Base-by-base conservation (phyloP, 2,888 invertebrate species). In the Caenorhabditis zanzibari region DNA sequence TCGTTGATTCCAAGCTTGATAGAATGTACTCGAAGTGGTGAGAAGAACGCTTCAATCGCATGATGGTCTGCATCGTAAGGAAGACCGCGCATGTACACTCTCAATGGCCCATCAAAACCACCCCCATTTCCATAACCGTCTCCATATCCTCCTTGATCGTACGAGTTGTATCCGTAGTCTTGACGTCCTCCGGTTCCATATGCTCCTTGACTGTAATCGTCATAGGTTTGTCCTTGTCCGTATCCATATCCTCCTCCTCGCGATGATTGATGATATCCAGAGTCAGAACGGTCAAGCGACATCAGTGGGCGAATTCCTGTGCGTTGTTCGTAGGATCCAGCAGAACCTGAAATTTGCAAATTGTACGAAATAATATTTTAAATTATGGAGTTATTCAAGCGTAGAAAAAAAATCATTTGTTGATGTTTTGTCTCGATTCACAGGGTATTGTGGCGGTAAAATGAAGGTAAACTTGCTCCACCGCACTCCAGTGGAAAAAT, bases 61-160 rank as follows among this genome's bases (percentile, higher is more conserved):
- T 76, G 73, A 16, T 82, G 79, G 52, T 84, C 83, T 14, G 88
- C 88, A 26, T 89, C 88, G 59, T 86, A 91, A 0, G 91, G 91
- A 54, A 91, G 79, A n/a, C 91, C 91, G 10, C 90, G 86, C 87
- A 90, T 89, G 69, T 87, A 89, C 49, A 77, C 77, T 35, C 72
- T 72, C 47, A 72, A 38, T 49, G 79, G 79, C 6, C 58, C 72
- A 10, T 26, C 64, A 41, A 19, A 38, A 9, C 24, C 54, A 26
- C 54, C 54, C 44, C 44, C 56, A 24, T 44, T 61, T 47, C 72
- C 72, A 66, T 80, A 72, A 49, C 58, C 58, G 12, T 49, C 47
- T 32, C 54, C 61, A 28, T 52, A 47, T 1, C 64, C 68, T 52
- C 80, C 71, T 44, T 59, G 64, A 66, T 56, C 61, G 26, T 81